A percentile compares a stretch with the other conserved stretches of the same genome.
Conservation (phyloP, 2,888 invertebrate genomes). For the Chymomyza caudatula region DNA sequence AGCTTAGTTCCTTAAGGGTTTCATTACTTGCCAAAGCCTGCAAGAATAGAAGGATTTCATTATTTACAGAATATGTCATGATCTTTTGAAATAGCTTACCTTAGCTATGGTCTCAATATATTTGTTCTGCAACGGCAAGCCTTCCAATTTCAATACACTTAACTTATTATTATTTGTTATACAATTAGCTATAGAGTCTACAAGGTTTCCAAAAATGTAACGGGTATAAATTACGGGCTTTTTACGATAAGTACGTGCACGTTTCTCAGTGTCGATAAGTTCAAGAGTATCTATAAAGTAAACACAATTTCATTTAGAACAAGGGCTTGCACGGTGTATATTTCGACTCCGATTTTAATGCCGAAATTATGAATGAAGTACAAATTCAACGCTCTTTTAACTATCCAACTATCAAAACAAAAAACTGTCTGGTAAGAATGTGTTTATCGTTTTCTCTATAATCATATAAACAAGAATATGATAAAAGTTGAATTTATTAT, state of each 20-base stretch:
- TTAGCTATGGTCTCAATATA: conserved; percentile 82
- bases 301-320: not conserved
- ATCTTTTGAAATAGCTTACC: conserved; percentile 71
- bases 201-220: conserved; percentile 83
- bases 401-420: too few species aligned
- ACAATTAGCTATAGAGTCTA: conserved; percentile 83
- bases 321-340: too few species aligned
- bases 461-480: too few species aligned
- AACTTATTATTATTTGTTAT: conserved; percentile 82
- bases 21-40: conserved; percentile 82
- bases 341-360: too few species aligned
- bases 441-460: too few species aligned
- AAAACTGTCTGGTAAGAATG: too few species aligned
- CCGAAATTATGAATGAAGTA: too few species aligned
- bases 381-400: too few species aligned
- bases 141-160: conserved; percentile 83
- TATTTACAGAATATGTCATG: not conserved
- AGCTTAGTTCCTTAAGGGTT: conserved; percentile 83
- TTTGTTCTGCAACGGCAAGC: conserved; percentile 84
- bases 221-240: conserved; percentile 84
- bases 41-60: not conserved
- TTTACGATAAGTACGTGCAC: conserved; percentile 82
- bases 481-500: too few species aligned
- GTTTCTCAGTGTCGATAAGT: conserved; percentile 80
- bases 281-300: conserved; percentile 51